These are phyloP conservation scores for Sparus aurata DNA, from an alignment of 2,797 vertebrate species.

Conservation along the genomic window DNA sequence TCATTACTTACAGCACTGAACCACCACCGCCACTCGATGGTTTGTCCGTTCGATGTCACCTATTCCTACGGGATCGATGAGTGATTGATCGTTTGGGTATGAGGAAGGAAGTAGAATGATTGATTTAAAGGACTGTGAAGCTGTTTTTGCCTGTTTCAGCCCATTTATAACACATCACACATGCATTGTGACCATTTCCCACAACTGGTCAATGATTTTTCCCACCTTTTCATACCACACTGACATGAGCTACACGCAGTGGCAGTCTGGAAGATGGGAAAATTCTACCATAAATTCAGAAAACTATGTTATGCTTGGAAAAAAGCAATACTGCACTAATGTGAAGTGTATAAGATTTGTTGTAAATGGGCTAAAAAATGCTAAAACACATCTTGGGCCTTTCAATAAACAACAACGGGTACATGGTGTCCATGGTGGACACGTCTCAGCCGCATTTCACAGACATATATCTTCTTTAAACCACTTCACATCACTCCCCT, in stretches of 20 bases:
- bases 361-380: constrained; percentile 12
- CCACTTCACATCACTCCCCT: constrained; percentile 17
- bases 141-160: constrained; percentile 37
- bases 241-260: constrained; percentile 12
- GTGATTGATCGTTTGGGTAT: constrained; percentile 44
- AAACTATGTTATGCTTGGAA: background rate
- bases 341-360: constrained; percentile 4
- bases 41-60: constrained; percentile 35
- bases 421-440: background rate
- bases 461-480: constrained; percentile 26
- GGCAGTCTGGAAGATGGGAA: constrained; percentile 1
- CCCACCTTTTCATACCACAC: background rate
- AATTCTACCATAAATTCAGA: constrained; percentile 5
- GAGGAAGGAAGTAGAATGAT: constrained; percentile 35
- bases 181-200: constrained; percentile 21
- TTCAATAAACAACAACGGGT: constrained; percentile 29
- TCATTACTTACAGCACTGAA: constrained; percentile 17
- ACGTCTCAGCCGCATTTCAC: constrained; percentile 37
- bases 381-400: constrained; percentile 9
- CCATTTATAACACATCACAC: constrained; percentile 48
- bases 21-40: background rate
- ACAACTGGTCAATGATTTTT: constrained; percentile 31
- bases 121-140: constrained; percentile 38
- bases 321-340: background rate
- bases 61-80: constrained; percentile 18